These are phyloP conservation scores for Cryptocephalus primarius DNA, from an alignment of 2,888 invertebrate genomes.

Conservation along the genomic window DNA sequence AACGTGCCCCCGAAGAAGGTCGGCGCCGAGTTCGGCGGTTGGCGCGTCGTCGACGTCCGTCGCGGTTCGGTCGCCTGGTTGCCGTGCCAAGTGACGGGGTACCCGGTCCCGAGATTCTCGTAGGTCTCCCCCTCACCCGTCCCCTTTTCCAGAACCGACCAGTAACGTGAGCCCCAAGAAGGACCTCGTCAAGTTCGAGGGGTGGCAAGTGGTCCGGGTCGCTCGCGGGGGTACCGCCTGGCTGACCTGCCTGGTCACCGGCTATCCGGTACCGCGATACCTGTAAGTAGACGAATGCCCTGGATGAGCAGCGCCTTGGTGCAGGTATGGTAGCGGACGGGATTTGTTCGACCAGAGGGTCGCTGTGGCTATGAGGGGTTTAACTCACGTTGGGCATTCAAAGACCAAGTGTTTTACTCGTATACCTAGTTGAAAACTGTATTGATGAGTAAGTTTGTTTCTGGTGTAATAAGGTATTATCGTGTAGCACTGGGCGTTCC, in stretches of 20 bases:
- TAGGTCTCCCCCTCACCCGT: constrained; percentile 36
- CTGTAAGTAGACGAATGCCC: constrained; percentile 49
- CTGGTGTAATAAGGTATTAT: too few species aligned
- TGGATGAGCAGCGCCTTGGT: too few species aligned
- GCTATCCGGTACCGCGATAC: constrained; percentile 57
- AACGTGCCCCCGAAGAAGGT: constrained; percentile 52
- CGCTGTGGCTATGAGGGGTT: too few species aligned
- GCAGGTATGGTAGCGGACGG: too few species aligned
- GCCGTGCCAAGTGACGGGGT: constrained; percentile 59
- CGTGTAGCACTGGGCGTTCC: too few species aligned
- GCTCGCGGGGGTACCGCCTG: constrained; percentile 43
- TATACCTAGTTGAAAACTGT: too few species aligned
- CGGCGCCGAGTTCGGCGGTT: constrained; percentile 42
- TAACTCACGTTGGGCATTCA: too few species aligned
- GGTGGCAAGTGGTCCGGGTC: constrained; percentile 52
- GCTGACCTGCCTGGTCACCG: constrained; percentile 58
- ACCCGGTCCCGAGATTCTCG: constrained; percentile 59
- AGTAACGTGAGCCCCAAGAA: constrained; percentile 53
- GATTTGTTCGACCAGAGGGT: too few species aligned
- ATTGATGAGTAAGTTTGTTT: too few species aligned
- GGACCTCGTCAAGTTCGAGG: constrained; percentile 40
- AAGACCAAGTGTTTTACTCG: too few species aligned
- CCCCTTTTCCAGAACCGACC: constrained; percentile 40
- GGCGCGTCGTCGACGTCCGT: constrained; percentile 48
- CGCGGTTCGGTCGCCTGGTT: constrained; percentile 46